A percentile compares a stretch with the other conserved stretches of the same genome.
Evolutionary conservation across 2,888 invertebrate species (phyloP).

Genomic region (Watsonalla binaria): DNA sequence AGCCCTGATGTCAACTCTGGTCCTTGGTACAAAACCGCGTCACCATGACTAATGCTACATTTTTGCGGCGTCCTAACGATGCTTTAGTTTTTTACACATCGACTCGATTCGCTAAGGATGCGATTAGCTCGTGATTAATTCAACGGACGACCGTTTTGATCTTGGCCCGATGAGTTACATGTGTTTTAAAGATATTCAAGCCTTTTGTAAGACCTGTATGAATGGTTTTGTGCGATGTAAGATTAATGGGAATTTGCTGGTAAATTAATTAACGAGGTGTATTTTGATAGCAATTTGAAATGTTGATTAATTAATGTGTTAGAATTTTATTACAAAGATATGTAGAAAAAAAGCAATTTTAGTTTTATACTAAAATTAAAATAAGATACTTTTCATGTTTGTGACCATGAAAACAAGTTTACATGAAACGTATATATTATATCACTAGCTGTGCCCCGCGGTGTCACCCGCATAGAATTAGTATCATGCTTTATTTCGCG

Average conservation of each 20-base stretch:
- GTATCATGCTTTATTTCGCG: too few species aligned
- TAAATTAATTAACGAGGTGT: background rate
- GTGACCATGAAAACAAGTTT: too few species aligned
- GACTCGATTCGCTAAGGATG: constrained; percentile 70
- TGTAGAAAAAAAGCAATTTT: constrained; percentile 5
- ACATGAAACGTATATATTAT: too few species aligned
- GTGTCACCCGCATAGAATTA: too few species aligned
- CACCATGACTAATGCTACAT: constrained; percentile 45
- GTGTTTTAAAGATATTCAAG: constrained; percentile 20
- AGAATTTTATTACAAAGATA: constrained; percentile 2
- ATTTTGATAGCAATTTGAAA: constrained; percentile 2
- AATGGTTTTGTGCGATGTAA: constrained; percentile 36
- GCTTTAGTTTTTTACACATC: constrained; percentile 61
- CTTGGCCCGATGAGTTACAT: constrained; percentile 32
- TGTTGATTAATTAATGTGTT: background rate
- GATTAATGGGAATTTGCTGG: constrained; percentile 29
- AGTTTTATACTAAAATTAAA: too few species aligned
- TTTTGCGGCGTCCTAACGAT: constrained; percentile 56
- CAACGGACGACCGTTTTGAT: constrained; percentile 35
- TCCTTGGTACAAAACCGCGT: constrained; percentile 25
- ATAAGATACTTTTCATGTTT: too few species aligned
- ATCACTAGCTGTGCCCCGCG: too few species aligned
- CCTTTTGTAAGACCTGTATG: constrained; percentile 31
- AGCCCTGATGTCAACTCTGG: constrained; percentile 15
- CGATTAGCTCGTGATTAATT: constrained; percentile 73